These are phyloP conservation scores for Acanthosepion pharaonis DNA, from an alignment of 2,888 invertebrate species.

Conservation along the genomic window DNA sequence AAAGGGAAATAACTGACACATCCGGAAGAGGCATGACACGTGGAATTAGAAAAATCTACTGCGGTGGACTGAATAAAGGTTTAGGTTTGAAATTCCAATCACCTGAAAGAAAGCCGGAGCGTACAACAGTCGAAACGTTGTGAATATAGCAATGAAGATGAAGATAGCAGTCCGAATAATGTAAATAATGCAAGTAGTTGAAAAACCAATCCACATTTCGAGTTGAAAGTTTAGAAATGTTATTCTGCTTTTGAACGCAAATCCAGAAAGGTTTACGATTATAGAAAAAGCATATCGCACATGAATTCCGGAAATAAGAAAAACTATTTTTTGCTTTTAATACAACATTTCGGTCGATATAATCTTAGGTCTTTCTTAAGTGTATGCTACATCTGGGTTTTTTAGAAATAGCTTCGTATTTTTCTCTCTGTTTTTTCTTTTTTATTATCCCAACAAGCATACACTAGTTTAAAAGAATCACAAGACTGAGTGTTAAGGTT, in stretches of 20 bases:
- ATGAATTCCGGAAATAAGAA: neutral
- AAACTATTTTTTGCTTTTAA: neutral
- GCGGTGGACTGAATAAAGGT: too few relatives aligned
- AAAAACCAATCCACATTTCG: neutral
- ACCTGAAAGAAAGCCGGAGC: too few relatives aligned
- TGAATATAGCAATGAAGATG: too few relatives aligned
- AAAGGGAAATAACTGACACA: too few relatives aligned
- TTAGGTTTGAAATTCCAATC: too few relatives aligned
- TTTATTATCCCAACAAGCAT: too few relatives aligned
- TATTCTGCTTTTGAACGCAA: neutral
- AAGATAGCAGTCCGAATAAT: too few relatives aligned
- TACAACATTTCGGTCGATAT: neutral
- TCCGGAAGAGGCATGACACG: too few relatives aligned
- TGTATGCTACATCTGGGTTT: neutral
- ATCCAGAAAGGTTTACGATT: neutral
- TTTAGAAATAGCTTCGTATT: neutral
- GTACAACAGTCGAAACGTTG: too few relatives aligned
- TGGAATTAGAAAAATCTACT: too few relatives aligned
- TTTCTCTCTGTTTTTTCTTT: neutral
- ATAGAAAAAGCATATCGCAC: neutral
- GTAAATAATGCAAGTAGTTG: too few relatives aligned
- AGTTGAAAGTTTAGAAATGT: neutral
- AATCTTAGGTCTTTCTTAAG: neutral
- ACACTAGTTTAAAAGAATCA: neutral
- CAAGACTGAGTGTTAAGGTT: neutral